Percentiles rank a stretch among this genome's conserved stretches.
phyloP scores from a whole-genome alignment of 2,888 invertebrate species.

The Patella depressa region DNA sequence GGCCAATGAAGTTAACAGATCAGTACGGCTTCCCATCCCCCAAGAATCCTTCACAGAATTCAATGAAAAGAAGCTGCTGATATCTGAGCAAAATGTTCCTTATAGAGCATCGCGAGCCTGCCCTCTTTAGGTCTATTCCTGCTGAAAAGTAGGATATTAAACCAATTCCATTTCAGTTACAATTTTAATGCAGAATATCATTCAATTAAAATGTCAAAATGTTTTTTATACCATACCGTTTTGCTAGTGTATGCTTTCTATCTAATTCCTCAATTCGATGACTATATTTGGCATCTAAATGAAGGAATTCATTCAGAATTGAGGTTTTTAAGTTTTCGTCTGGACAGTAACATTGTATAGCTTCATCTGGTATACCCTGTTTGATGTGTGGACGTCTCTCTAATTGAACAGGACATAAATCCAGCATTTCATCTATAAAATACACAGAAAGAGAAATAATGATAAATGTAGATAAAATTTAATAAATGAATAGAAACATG shows the following conservation, averaged over 20 bases:
- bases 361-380: slow-evolving; percentile 67
- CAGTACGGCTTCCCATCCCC: too few relatives aligned
- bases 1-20: too few relatives aligned
- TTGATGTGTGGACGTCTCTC: slow-evolving; percentile 43
- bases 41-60: too few relatives aligned
- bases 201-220: not conserved
- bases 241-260: slow-evolving; percentile 54
- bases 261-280: slow-evolving; percentile 57
- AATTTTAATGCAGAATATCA: not conserved
- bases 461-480: too few relatives aligned
- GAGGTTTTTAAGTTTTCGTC: slow-evolving; percentile 63
- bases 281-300: slow-evolving; percentile 66
- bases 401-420: slow-evolving; percentile 39
- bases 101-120: not conserved
- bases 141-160: too few relatives aligned
- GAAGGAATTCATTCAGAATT: slow-evolving; percentile 66
- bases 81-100: too few relatives aligned
- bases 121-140: too few relatives aligned
- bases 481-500: too few relatives aligned
- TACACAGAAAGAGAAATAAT: too few relatives aligned
- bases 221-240: slow-evolving; percentile 48
- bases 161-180: not conserved
- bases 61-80: too few relatives aligned
- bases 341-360: slow-evolving; percentile 66
- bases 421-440: slow-evolving; percentile 30